These are phyloP conservation scores for Julus scandinavius DNA, from an alignment of 2,888 invertebrate genomes.

Conservation along the genomic window DNA sequence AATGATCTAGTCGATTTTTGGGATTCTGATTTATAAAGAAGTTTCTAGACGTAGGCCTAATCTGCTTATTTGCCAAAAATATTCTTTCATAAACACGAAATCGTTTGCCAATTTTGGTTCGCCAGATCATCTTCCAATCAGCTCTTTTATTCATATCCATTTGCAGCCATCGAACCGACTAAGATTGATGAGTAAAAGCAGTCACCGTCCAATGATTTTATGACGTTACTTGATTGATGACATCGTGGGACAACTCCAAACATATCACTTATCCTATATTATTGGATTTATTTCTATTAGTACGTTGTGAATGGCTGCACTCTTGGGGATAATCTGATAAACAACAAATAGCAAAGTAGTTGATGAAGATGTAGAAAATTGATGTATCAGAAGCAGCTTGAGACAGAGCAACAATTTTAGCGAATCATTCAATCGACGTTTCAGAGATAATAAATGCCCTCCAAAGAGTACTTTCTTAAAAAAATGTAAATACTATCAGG, in stretches of 20 bases:
- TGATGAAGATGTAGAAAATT: too few species aligned
- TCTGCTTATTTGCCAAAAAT: not conserved
- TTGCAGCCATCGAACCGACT: not conserved
- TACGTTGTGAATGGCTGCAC: not conserved
- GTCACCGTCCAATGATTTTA: not conserved
- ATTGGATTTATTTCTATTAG: slow-evolving; percentile 19
- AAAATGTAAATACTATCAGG: too few species aligned
- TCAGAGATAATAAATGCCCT: too few species aligned
- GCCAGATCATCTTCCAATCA: not conserved
- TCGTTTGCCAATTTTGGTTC: slow-evolving; percentile 8
- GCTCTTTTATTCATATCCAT: slow-evolving; percentile 4
- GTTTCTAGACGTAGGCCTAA: not conserved
- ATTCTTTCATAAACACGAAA: not conserved
- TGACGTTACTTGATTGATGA: slow-evolving; percentile 9
- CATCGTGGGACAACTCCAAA: not conserved
- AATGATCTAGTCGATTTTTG: too few species aligned
- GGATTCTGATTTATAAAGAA: not conserved
- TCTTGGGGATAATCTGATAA: not conserved
- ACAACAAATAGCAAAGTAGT: too few species aligned
- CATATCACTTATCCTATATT: slow-evolving; percentile 7
- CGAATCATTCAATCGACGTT: too few species aligned
- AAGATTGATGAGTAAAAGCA: not conserved
- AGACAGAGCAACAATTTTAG: too few species aligned
- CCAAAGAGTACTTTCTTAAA: too few species aligned
- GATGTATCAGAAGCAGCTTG: too few species aligned